These are phyloP conservation scores for Mythimna ferrago DNA, from an alignment of 2,888 invertebrate species.

Conservation along the genomic window DNA sequence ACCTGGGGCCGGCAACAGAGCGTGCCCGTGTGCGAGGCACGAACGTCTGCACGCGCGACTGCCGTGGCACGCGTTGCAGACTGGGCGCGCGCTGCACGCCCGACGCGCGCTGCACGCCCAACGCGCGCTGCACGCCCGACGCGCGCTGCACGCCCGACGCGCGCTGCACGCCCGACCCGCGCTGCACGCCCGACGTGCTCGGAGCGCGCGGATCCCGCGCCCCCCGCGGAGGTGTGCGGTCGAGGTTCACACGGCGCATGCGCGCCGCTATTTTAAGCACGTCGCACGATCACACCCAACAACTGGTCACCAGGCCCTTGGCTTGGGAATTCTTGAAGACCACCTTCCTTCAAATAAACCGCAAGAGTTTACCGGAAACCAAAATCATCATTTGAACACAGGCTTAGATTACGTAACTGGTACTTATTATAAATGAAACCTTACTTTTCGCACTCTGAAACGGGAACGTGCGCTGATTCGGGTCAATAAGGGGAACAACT, in stretches of 20 bases:
- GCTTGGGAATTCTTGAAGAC: not conserved
- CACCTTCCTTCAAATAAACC: slow-evolving; percentile 28
- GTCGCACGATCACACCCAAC: slow-evolving; percentile 1
- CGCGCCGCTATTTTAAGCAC: slow-evolving; percentile 20
- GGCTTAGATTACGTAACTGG: slow-evolving; percentile 22
- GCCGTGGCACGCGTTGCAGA: not conserved
- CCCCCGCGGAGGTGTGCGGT: slow-evolving; percentile 33
- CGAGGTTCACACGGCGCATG: slow-evolving; percentile 44
- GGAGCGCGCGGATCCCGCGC: slow-evolving; percentile 14
- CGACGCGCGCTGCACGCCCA: not conserved
- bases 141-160: not conserved
- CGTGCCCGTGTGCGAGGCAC: not conserved
- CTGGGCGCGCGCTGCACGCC: not conserved
- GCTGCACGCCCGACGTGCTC: too few species aligned
- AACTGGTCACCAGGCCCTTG: slow-evolving; percentile 4
- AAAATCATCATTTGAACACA: not conserved
- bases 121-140: not conserved
- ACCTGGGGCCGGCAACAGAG: not conserved
- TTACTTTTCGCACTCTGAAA: slow-evolving; percentile 5
- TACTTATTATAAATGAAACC: not conserved
- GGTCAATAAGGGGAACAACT: slow-evolving; percentile 1
- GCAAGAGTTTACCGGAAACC: slow-evolving; percentile 2
- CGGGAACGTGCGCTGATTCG: too few species aligned
- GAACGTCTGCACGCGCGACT: not conserved
- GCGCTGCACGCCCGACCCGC: too few species aligned